These are phyloP conservation scores for Heliothis peltigera DNA, from an alignment of 2,888 invertebrate species.

Conservation along the genomic window DNA sequence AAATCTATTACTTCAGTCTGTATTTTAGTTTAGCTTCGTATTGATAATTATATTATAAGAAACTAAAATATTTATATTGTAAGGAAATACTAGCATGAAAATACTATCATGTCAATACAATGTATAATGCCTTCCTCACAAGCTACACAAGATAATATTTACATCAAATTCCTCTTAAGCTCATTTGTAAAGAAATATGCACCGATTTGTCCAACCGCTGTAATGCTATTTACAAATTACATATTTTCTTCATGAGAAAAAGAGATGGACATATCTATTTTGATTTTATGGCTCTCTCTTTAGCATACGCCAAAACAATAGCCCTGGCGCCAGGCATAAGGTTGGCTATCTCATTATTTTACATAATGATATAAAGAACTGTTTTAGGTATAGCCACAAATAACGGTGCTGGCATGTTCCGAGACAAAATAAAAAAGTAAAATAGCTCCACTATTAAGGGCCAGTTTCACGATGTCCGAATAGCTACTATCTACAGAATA, in stretches of 20 bases:
- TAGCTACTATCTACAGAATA: no score
- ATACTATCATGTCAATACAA: background rate
- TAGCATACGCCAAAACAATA: slow-evolving; percentile 45
- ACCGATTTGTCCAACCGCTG: slow-evolving; percentile 41
- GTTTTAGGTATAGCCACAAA: no score
- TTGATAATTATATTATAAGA: no score
- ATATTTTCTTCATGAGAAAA: slow-evolving; percentile 39
- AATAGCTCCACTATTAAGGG: no score
- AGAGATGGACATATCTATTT: slow-evolving; percentile 46
- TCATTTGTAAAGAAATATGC: slow-evolving; percentile 44
- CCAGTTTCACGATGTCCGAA: no score
- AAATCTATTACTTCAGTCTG: no score
- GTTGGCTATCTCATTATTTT: slow-evolving; percentile 27
- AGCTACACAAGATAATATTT: slow-evolving; percentile 10
- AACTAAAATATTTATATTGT: no score
- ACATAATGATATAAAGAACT: no score
- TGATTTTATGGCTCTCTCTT: slow-evolving; percentile 43
- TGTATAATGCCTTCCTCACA: slow-evolving; percentile 6
- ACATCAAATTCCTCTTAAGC: slow-evolving; percentile 28
- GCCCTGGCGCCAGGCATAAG: slow-evolving; percentile 48
- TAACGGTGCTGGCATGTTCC: no score
- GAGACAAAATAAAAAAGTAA: no score
- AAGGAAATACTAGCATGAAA: slow-evolving; percentile 3
- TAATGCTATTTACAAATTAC: slow-evolving; percentile 41
- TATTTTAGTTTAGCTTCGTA: no score